Evolutionary conservation across 1,140 invertebrate species (phyloP).

Genomic region (Drosophila pectinifera): DNA sequence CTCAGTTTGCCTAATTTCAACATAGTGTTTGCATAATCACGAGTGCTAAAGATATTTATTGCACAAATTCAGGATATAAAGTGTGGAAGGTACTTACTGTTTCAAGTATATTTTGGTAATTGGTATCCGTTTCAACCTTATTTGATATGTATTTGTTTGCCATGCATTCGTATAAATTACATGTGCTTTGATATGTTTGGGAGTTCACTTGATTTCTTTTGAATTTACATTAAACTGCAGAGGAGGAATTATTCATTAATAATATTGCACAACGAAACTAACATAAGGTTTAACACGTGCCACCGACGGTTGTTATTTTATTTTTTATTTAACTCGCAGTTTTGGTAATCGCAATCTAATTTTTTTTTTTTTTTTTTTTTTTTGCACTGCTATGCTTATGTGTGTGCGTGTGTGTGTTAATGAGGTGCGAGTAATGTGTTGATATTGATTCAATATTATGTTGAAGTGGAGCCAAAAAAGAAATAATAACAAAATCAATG

Average conservation of each 20-base stretch:
- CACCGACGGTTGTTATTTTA: constrained; percentile 4
- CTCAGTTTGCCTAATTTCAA: not conserved
- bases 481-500: constrained; percentile 52
- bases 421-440: constrained; percentile 36
- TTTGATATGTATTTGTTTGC: constrained; percentile 16
- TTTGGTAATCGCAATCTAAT: constrained; percentile 36
- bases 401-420: constrained; percentile 21
- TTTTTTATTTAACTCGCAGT: constrained; percentile 11
- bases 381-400: constrained; percentile 18
- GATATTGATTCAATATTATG: constrained; percentile 34
- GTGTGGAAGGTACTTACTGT: constrained; percentile 21
- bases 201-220: constrained; percentile 36
- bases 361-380: no score
- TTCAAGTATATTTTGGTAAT: constrained; percentile 12
- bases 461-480: constrained; percentile 36
- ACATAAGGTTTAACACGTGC: constrained; percentile 25
- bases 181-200: constrained; percentile 31
- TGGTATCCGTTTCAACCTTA: constrained; percentile 22
- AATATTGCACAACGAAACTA: constrained; percentile 17
- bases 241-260: constrained; percentile 18
- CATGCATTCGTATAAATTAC: constrained; percentile 12
- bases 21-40: constrained; percentile 16
- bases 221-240: constrained; percentile 31
- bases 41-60: not conserved
- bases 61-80: not conserved